Base-by-base conservation (phyloP, 2,888 invertebrate genomes). In the Drosophila crucigera region DNA sequence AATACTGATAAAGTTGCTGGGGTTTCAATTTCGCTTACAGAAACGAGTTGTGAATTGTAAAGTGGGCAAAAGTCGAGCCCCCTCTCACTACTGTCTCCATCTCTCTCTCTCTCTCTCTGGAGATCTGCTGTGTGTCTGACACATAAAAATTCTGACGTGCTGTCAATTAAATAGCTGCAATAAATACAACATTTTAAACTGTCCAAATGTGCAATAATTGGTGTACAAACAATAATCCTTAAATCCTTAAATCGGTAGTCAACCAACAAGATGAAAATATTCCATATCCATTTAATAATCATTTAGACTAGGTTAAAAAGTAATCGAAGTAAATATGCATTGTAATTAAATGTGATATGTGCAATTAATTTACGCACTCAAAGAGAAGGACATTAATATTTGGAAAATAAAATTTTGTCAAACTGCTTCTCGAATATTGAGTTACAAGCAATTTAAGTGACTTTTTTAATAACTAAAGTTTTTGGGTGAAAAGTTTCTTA, bases 1-100 rank as follows among this genome's bases (percentile, higher is more conserved):
- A 81, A 72, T 72, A 76, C 81, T 68, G 68, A 81, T 78, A 76
- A 80, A 77, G 49, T 43, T 37, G 69, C 56, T 68, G 58, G 50
- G 52, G 64, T 71, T 76, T 80, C 77, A 76, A 71, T 78, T 78
- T 71, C 80, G 54, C 64, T 69, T 54, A 50, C 43, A 54, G 25
- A 78, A 79, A 79, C 74, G 58, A 73, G 67, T 55, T 72, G 66
- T 11, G 10, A 28, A 25, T 28, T 28, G 19, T 3, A n/a, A 37
- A 62, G 58, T 50, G 74, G 47, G 58, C 68, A 62, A 68, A 58
- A 41, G 64, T 19, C 60, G 53, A 60, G 71, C 71, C 53, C 55
- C 22, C 35, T 49, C 3, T 6, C 30, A 7, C 43, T 25, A 37
- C 37, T 16, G 19, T 19, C 37, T 6, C 28, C 7, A 30, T 11